phyloP scores from a whole-genome alignment of 23 tunicate species.

The Styela plicata region DNA sequence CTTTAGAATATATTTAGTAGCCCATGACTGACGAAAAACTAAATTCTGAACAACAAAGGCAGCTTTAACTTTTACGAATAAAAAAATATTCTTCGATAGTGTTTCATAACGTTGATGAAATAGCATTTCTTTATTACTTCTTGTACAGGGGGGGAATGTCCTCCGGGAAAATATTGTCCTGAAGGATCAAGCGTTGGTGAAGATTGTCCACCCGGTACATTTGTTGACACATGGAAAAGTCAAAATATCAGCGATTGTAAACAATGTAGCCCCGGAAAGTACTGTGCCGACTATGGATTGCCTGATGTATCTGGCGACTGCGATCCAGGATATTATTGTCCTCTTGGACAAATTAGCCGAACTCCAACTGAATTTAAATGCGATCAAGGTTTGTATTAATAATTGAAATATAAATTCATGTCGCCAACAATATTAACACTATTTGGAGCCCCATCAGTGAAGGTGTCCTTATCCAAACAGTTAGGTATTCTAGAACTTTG shows the following conservation, averaged over 20 bases:
- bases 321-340: slow-evolving; percentile 70
- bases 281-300: slow-evolving; percentile 58
- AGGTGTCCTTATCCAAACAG: too few species aligned
- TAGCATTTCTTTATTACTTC: background rate
- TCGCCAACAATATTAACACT: too few species aligned
- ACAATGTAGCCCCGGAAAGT: slow-evolving; percentile 62
- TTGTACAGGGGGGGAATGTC: slow-evolving; percentile 76
- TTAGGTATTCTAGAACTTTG: too few species aligned
- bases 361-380: slow-evolving; percentile 61
- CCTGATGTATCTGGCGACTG: slow-evolving; percentile 49
- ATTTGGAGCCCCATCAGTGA: too few species aligned
- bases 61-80: too few species aligned
- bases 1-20: too few species aligned
- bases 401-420: too few species aligned
- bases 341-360: slow-evolving; percentile 41
- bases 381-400: slow-evolving; percentile 41
- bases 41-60: too few species aligned
- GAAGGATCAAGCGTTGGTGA: slow-evolving; percentile 47
- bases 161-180: slow-evolving; percentile 71
- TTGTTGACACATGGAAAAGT: slow-evolving; percentile 18
- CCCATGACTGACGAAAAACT: too few species aligned
- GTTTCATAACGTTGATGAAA: too few species aligned
- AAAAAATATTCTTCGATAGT: too few species aligned
- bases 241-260: slow-evolving; percentile 44
- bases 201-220: slow-evolving; percentile 72